phyloP scores from a whole-genome alignment of 2,888 invertebrate genomes.

The Dendrolimus pini region DNA sequence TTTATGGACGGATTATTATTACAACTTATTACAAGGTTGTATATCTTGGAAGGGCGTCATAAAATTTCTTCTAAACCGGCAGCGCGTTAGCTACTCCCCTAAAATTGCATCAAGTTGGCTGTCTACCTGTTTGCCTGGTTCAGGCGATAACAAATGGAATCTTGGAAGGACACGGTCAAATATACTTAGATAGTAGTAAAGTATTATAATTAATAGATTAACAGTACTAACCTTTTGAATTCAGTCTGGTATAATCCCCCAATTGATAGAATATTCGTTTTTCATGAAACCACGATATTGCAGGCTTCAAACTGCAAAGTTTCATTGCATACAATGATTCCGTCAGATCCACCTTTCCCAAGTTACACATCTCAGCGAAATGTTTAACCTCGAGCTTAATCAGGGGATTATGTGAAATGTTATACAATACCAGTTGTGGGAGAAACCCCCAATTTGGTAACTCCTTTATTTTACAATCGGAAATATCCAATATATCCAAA shows the following conservation, averaged over 20 bases:
- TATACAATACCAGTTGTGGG: slow-evolving; percentile 76
- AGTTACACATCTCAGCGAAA: slow-evolving; percentile 78
- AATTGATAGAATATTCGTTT: slow-evolving; percentile 44
- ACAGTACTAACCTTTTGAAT: slow-evolving; percentile 43
- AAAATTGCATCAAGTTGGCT: neutral
- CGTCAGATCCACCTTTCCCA: slow-evolving; percentile 74
- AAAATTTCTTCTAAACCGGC: neutral
- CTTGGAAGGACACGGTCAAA: neutral
- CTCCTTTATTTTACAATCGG: slow-evolving; percentile 74
- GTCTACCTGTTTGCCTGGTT: neutral
- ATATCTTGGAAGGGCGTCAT: too few relatives aligned
- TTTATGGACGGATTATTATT: too few relatives aligned
- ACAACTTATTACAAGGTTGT: too few relatives aligned
- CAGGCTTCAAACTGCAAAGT: slow-evolving; percentile 43
- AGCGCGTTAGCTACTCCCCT: neutral
- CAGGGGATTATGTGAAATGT: slow-evolving; percentile 79
- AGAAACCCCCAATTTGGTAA: slow-evolving; percentile 78
- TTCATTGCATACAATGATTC: slow-evolving; percentile 42
- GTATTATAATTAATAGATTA: neutral
- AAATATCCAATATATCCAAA: slow-evolving; percentile 75
- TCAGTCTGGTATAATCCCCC: slow-evolving; percentile 50
- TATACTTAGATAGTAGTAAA: neutral
- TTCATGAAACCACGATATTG: slow-evolving; percentile 55
- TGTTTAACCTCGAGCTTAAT: slow-evolving; percentile 57
- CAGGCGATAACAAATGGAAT: neutral